Conservation (phyloP, 2,797 vertebrate species). For the Silurus lanzhouensis region DNA sequence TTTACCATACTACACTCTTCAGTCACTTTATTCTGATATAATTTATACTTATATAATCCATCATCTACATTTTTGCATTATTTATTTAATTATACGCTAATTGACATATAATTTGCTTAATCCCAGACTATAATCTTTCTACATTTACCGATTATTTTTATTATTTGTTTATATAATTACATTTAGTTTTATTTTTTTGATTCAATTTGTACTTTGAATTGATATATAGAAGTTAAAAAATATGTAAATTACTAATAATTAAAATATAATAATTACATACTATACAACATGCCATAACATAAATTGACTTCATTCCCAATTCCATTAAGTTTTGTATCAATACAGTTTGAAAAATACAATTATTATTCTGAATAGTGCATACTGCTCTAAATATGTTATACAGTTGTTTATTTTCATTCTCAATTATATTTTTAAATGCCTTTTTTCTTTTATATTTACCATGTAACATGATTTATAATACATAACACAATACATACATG, state of each 20-base stretch:
- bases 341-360: background rate
- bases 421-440: background rate
- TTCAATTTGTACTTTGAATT: background rate
- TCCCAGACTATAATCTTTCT: conserved; percentile 57
- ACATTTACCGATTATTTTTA: conserved; percentile 67
- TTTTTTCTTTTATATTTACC: background rate
- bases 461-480: background rate
- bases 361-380: no score
- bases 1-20: background rate
- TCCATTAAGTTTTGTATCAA: background rate
- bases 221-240: background rate
- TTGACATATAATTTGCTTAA: no score
- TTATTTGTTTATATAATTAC: conserved; percentile 59
- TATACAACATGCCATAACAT: no score
- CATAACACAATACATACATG: no score
- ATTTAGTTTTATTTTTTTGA: no score
- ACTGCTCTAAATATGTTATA: no score
- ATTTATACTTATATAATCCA: background rate
- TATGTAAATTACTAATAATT: background rate
- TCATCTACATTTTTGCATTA: conserved; percentile 66
- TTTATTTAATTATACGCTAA: conserved; percentile 46
- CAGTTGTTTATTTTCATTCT: background rate
- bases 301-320: background rate
- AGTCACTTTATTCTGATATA: background rate
- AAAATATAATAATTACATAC: background rate